A percentile compares a stretch with the other conserved stretches of the same genome.
Evolutionary conservation across 2,888 invertebrate species (phyloP).

Genomic region (Tachystola acroxantha): DNA sequence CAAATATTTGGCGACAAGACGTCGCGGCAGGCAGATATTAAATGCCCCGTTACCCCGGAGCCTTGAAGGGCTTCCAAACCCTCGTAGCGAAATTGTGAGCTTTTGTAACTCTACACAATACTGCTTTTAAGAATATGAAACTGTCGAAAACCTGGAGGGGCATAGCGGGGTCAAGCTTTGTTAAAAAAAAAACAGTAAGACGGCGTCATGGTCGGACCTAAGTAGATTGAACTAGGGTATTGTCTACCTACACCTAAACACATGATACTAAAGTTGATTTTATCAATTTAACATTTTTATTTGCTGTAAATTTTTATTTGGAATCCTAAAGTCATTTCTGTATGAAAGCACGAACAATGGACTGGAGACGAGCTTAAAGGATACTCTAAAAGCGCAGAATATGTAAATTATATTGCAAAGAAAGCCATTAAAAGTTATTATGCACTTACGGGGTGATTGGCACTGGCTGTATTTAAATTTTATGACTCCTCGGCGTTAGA

Average conservation of each 20-base stretch:
- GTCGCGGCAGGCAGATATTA: slow-evolving; percentile 31
- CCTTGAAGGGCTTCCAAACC: slow-evolving; percentile 46
- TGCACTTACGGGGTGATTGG: slow-evolving; percentile 5
- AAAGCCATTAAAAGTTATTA: slow-evolving; percentile 5
- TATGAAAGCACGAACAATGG: too few relatives aligned
- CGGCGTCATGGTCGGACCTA: too few relatives aligned
- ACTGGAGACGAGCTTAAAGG: too few relatives aligned
- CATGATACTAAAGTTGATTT: too few relatives aligned
- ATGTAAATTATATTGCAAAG: slow-evolving; percentile 10
- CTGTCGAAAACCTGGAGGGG: slow-evolving; percentile 18
- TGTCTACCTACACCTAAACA: too few relatives aligned
- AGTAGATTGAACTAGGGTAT: too few relatives aligned
- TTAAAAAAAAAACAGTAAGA: too few relatives aligned
- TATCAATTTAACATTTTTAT: too few relatives aligned
- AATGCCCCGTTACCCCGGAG: slow-evolving; percentile 25
- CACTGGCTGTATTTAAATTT: slow-evolving; percentile 6
- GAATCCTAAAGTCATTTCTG: too few relatives aligned
- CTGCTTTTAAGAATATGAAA: slow-evolving; percentile 36
- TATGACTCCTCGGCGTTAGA: slow-evolving; percentile 6
- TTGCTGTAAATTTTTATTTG: too few relatives aligned
- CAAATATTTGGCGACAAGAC: slow-evolving; percentile 53
- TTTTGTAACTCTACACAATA: slow-evolving; percentile 38
- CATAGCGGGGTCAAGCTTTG: neutral
- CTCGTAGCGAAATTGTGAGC: slow-evolving; percentile 31
- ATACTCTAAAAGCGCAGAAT: too few relatives aligned